phyloP scores from a whole-genome alignment of 2,888 invertebrate species.

The Salpingus planirostris region DNA sequence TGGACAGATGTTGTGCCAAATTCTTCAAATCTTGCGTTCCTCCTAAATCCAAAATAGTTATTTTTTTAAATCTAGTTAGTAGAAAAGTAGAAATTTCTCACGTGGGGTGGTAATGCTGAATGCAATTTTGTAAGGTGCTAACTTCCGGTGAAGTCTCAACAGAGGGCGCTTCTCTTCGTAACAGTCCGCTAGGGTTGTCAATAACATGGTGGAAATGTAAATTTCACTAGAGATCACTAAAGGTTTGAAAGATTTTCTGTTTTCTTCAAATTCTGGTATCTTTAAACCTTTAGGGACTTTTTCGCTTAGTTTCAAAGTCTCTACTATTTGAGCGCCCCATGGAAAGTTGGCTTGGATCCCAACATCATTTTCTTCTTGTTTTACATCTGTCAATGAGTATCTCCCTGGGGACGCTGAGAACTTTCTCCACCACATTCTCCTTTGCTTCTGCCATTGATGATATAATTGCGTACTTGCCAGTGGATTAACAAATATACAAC shows the following conservation, averaged over 20 bases:
- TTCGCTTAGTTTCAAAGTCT: slow-evolving; percentile 41
- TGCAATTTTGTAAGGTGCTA: slow-evolving; percentile 69
- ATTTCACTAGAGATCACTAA: slow-evolving; percentile 42
- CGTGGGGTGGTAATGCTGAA: slow-evolving; percentile 48
- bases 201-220: slow-evolving; percentile 45
- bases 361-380: slow-evolving; percentile 42
- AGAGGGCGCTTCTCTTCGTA: slow-evolving; percentile 45
- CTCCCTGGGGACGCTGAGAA: slow-evolving; percentile 64
- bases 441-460: slow-evolving; percentile 65
- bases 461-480: slow-evolving; percentile 54
- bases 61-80: slow-evolving; percentile 1
- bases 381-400: slow-evolving; percentile 55
- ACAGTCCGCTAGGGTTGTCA: slow-evolving; percentile 52
- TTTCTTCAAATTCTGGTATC: slow-evolving; percentile 42
- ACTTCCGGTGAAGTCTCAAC: slow-evolving; percentile 56
- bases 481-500: slow-evolving; percentile 43
- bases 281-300: not conserved
- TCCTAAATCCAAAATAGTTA: slow-evolving; percentile 5
- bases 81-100: slow-evolving; percentile 23
- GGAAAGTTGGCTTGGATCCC: slow-evolving; percentile 58
- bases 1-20: slow-evolving; percentile 48
- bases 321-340: slow-evolving; percentile 54
- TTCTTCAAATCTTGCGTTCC: slow-evolving; percentile 48
- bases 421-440: slow-evolving; percentile 82
- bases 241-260: not conserved